Percentiles rank a stretch among this genome's conserved stretches.
Conservation (phyloP, 2,113 vertebrate species). For the Micronycteris hirsuta region DNA sequence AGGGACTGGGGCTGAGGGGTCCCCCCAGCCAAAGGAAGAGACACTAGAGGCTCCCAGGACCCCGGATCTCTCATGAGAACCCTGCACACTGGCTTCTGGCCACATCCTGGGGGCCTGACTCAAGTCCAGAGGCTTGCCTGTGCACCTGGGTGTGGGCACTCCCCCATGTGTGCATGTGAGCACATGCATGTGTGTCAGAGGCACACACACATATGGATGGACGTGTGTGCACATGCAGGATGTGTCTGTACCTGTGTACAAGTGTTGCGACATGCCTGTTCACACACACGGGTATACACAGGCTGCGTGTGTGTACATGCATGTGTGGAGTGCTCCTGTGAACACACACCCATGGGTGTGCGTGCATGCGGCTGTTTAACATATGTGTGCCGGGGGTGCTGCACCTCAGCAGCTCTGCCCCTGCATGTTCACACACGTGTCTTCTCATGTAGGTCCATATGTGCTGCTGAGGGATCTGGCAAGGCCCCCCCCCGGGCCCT, state of each 20-base stretch:
- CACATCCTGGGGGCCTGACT: not conserved
- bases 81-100: not conserved
- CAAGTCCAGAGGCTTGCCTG: not conserved
- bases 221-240: rapidly evolving
- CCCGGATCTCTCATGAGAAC: not conserved
- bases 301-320: rapidly evolving
- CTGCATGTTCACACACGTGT: not conserved
- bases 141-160: not conserved
- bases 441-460: not conserved
- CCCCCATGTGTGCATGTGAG: not conserved
- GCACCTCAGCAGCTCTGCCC: not conserved
- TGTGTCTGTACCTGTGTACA: not conserved
- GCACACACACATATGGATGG: too few species aligned
- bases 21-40: not conserved
- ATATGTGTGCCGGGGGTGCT: not conserved
- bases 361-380: not conserved
- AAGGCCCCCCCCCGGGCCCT: not conserved
- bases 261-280: not conserved
- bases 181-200: not conserved
- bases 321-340: not conserved
- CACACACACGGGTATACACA: not conserved
- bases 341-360: rapidly evolving
- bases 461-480: not conserved
- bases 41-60: not conserved
- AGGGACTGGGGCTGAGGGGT: too few species aligned